These are phyloP conservation scores for Etheostoma cragini DNA, from an alignment of 2,113 vertebrate genomes.

Conservation along the genomic window DNA sequence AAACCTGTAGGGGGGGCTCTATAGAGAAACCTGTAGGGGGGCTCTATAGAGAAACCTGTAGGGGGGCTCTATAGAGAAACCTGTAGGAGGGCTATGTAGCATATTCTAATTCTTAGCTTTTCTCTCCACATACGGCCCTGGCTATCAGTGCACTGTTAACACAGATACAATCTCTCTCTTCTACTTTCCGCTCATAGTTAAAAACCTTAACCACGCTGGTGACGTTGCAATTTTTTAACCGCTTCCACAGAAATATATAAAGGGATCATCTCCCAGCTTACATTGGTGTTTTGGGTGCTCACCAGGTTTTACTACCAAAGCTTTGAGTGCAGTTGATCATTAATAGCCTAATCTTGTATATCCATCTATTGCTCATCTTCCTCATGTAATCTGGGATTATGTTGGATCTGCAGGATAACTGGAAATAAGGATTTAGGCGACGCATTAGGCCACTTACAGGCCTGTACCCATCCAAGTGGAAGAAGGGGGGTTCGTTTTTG, in stretches of 20 bases:
- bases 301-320: conserved; percentile 43
- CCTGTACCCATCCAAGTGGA: too few species aligned
- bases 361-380: conserved; percentile 62
- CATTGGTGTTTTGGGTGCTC: conserved; percentile 14
- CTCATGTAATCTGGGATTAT: conserved; percentile 72
- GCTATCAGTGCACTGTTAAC: neutral
- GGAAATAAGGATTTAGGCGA: conserved; percentile 47
- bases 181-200: neutral
- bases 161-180: neutral
- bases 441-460: conserved; percentile 61
- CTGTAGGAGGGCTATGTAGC: neutral
- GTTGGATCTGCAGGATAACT: conserved; percentile 56
- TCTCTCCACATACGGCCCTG: neutral
- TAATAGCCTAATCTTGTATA: conserved; percentile 58
- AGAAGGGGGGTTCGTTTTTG: too few species aligned
- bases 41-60: too few species aligned
- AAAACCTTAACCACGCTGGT: neutral
- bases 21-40: too few species aligned
- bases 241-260: neutral
- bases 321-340: conserved; percentile 22
- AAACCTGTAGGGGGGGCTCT: too few species aligned
- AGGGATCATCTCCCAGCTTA: conserved; percentile 6
- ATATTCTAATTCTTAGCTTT: neutral
- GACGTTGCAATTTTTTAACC: neutral
- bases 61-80: too few species aligned